Evolutionary conservation across 2,113 vertebrate species (phyloP).

Genomic region (Struthidea cinerea): DNA sequence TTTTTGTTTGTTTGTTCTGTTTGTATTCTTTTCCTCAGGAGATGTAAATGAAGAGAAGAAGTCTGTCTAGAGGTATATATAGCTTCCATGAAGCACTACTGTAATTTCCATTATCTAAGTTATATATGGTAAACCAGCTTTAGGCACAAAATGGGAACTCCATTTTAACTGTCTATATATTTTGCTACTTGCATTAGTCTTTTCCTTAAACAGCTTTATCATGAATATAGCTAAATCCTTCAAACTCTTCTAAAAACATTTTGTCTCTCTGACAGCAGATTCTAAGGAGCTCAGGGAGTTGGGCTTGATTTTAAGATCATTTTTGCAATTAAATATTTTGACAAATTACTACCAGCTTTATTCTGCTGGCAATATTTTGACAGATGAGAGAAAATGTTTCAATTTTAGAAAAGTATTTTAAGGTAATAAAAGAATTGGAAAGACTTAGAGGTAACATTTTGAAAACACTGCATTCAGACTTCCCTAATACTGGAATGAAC

Average conservation of each 20-base stretch:
- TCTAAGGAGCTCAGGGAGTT: constrained; percentile 62
- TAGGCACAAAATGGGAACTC: background rate
- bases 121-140: background rate
- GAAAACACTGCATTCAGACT: constrained; percentile 3
- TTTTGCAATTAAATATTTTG: constrained; percentile 76
- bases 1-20: background rate
- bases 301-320: constrained; percentile 63
- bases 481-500: background rate
- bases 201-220: background rate
- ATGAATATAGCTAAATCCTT: constrained; percentile 16
- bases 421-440: constrained; percentile 43
- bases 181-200: background rate
- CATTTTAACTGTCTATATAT: background rate
- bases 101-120: background rate
- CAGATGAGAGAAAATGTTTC: constrained; percentile 72
- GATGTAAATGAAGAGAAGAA: background rate
- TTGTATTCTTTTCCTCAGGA: background rate
- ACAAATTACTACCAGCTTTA: constrained; percentile 72
- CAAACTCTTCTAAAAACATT: constrained; percentile 42
- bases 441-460: constrained; percentile 39
- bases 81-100: background rate
- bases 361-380: constrained; percentile 76
- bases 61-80: background rate
- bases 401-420: constrained; percentile 66
- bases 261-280: constrained; percentile 57